Evolutionary conservation across 2,797 vertebrate genomes (phyloP), one percentile per base, ranked within the genome.

Genomic region (Poecilia picta): DNA sequence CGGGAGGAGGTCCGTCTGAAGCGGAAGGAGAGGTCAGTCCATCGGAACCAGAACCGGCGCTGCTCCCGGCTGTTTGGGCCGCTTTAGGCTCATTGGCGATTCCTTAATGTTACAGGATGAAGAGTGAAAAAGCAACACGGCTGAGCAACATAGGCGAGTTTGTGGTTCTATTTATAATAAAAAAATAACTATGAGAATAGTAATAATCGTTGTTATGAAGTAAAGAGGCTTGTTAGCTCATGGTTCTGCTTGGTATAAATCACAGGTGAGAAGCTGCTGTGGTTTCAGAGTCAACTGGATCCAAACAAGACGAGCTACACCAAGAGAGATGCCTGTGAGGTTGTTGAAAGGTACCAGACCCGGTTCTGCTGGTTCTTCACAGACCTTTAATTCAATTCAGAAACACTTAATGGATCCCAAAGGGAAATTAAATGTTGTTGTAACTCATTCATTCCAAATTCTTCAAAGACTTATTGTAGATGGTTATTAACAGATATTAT

Each of bases 211-310:
- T 31, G 5, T 62, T 62, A 1, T 36, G 0, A 74, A 31, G 20
- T 25, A 0, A 1, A n/a, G 4, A 28, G 28, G 11, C 16, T 3
- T 11, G 41, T 25, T n/a, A 53, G 57, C 25, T 15, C 6, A 47
- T 12, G 18, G 16, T 28, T 43, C n/a, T 81, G 43, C 51, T 8
- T 76, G 11, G 77, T 0, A 3, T 51, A 4, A 31, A 43, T 77
- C 45, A 2, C 73, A 99, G 98, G 98, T 84, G 98, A 99, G 89
- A 99, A 98, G 90, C 94, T 99, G 73, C 84, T 96, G 51, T 99
- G 98, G 98, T 99, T 99, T 95, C 97, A 98, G 84, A 95, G 74
- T 91, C 96, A 97, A 70, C 89, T 99, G 86, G 96, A 98, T 81
- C 93, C 96, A 10, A 47, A 78, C 72, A 98, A 97, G 93, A 77